Percentiles rank a stretch among this genome's conserved stretches.
Evolutionary conservation across 92 coral and sea anemone species (phyloP).

Genomic region (Ricordea florida): DNA sequence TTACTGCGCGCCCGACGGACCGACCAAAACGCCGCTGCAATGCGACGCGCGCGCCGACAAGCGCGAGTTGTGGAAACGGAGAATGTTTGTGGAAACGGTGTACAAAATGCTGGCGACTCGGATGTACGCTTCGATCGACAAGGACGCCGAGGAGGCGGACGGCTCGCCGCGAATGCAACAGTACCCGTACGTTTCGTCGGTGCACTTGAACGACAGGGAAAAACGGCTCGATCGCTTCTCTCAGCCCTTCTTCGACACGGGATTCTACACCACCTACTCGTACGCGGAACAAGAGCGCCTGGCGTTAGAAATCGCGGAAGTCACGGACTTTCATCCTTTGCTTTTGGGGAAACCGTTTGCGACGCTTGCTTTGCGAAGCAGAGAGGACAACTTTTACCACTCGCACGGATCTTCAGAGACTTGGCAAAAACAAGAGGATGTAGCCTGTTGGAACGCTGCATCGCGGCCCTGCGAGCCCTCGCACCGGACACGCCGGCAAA

Average conservation of each 20-base stretch:
- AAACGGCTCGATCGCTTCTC: neutral
- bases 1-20: neutral
- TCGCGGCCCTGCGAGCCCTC: neutral
- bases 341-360: neutral
- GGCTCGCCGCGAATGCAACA: too few species aligned
- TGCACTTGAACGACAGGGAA: neutral
- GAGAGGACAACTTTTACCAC: neutral
- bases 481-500: neutral
- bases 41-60: neutral
- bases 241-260: neutral
- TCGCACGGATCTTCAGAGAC: neutral
- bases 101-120: neutral
- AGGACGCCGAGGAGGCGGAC: neutral
- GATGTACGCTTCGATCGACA: neutral
- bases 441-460: neutral
- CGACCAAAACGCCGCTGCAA: too few species aligned
- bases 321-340: neutral
- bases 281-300: neutral
- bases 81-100: slow-evolving; percentile 6
- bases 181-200: neutral
- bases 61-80: neutral
- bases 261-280: neutral
- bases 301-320: neutral
- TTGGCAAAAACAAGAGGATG: neutral
- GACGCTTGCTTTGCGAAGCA: neutral